Evolutionary conservation across 2,888 invertebrate genomes (phyloP).

Genomic region (Hoplodrina blanda): DNA sequence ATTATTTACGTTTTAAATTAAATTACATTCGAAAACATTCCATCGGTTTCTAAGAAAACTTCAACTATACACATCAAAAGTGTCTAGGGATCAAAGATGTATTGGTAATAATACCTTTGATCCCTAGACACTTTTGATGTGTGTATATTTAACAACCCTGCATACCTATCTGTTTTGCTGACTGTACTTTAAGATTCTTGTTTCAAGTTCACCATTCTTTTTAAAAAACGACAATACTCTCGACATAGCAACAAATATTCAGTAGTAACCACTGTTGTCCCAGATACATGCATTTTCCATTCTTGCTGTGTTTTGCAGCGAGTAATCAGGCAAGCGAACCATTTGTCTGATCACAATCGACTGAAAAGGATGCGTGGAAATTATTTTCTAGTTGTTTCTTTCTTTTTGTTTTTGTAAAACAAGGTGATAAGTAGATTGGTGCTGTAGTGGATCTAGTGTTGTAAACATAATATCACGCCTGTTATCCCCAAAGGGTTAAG

Average conservation of each 20-base stretch:
- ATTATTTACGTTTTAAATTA: too few species aligned
- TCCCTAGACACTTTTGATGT: too few species aligned
- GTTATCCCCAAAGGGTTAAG: too few species aligned
- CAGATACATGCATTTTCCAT: constrained; percentile 63
- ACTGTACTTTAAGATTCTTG: background rate
- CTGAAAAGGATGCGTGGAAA: constrained; percentile 34
- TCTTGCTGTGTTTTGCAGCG: constrained; percentile 56
- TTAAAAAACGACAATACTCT: constrained; percentile 22
- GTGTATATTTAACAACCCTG: too few species aligned
- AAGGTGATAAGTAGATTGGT: background rate
- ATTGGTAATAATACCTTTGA: too few species aligned
- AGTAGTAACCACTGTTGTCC: constrained; percentile 36
- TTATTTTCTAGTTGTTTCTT: constrained; percentile 8
- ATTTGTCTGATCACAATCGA: constrained; percentile 70
- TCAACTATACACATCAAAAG: too few species aligned
- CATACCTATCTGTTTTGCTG: too few species aligned
- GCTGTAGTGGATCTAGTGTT: too few species aligned
- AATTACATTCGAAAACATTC: too few species aligned
- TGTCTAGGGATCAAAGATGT: too few species aligned
- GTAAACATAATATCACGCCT: too few species aligned
- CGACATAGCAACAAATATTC: constrained; percentile 38
- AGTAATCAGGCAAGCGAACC: constrained; percentile 67
- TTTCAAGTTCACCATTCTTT: constrained; percentile 7
- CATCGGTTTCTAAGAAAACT: too few species aligned
- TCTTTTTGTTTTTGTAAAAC: constrained; percentile 27